These are phyloP conservation scores for Hycleus cichorii DNA, from an alignment of 1,140 invertebrate genomes.

Conservation along the genomic window DNA sequence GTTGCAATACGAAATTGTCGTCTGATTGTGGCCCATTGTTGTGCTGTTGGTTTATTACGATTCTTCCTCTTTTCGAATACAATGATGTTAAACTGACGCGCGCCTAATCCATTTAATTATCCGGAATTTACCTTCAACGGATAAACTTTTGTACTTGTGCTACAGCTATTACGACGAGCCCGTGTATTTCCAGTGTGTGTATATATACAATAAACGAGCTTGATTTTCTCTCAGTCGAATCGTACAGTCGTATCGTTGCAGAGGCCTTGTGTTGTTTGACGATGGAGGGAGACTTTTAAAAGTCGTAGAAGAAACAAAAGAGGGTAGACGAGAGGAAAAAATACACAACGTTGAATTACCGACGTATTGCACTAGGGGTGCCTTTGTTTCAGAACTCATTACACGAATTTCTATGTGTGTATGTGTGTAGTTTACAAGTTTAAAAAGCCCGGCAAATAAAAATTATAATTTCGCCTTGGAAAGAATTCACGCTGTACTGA, in stretches of 20 bases:
- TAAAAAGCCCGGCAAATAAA: slow-evolving; percentile 23
- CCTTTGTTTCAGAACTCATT: slow-evolving; percentile 26
- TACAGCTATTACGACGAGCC: not conserved
- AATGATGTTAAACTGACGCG: slow-evolving; percentile 17
- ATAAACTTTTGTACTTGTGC: slow-evolving; percentile 23
- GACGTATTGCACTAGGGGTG: slow-evolving; percentile 13
- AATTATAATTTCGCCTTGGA: slow-evolving; percentile 23
- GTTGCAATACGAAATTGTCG: slow-evolving; percentile 8
- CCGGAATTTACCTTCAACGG: slow-evolving; percentile 22
- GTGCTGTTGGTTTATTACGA: slow-evolving; percentile 19
- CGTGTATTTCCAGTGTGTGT: no score
- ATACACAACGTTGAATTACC: slow-evolving; percentile 16
- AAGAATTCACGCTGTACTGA: slow-evolving; percentile 21
- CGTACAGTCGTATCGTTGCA: not conserved
- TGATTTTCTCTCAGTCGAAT: no score
- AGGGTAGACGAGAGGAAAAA: not conserved
- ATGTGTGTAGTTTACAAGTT: slow-evolving; percentile 20
- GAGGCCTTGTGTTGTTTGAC: not conserved
- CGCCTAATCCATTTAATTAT: slow-evolving; percentile 20
- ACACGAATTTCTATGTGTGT: not conserved
- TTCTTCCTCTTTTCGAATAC: slow-evolving; percentile 14
- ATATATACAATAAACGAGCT: no score
- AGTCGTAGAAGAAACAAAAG: not conserved
- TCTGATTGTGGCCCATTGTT: slow-evolving; percentile 28
- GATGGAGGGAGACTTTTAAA: not conserved